phyloP scores from a whole-genome alignment of 2,888 invertebrate genomes.

The Agrotis puta region DNA sequence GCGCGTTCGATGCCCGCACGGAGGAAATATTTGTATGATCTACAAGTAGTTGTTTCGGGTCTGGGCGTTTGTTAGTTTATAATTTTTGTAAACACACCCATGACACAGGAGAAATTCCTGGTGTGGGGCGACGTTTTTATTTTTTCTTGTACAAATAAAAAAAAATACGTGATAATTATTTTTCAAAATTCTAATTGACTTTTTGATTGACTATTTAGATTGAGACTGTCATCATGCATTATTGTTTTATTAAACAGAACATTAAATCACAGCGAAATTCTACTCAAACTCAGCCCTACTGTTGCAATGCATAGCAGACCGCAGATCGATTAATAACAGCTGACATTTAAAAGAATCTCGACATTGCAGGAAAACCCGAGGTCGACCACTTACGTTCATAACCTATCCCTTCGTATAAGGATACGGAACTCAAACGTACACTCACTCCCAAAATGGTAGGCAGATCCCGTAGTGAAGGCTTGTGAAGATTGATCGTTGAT shows the following conservation, averaged over 20 bases:
- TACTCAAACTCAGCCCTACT: slow-evolving; percentile 32
- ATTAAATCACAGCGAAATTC: not conserved
- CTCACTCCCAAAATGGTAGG: slow-evolving; percentile 36
- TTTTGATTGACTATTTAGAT: too few species aligned
- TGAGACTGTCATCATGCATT: too few species aligned
- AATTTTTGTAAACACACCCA: too few species aligned
- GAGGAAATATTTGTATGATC: too few species aligned
- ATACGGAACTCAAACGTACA: slow-evolving; percentile 46
- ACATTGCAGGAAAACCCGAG: slow-evolving; percentile 74
- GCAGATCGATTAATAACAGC: slow-evolving; percentile 58
- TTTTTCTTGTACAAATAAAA: too few species aligned
- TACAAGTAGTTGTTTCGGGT: too few species aligned
- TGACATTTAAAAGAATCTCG: slow-evolving; percentile 78
- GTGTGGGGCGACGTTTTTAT: too few species aligned
- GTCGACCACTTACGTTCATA: slow-evolving; percentile 71
- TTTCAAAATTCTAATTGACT: too few species aligned
- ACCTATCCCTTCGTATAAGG: slow-evolving; percentile 59
- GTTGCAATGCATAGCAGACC: slow-evolving; percentile 27
- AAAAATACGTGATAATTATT: too few species aligned
- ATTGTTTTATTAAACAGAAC: not conserved
- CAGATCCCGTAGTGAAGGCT: slow-evolving; percentile 30
- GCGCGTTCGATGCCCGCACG: too few species aligned
- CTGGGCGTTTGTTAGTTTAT: too few species aligned
- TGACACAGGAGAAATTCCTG: too few species aligned
- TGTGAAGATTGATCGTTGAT: not conserved